Evolutionary conservation across 2,888 invertebrate genomes (phyloP).

Genomic region (Criorhina ranunculi): DNA sequence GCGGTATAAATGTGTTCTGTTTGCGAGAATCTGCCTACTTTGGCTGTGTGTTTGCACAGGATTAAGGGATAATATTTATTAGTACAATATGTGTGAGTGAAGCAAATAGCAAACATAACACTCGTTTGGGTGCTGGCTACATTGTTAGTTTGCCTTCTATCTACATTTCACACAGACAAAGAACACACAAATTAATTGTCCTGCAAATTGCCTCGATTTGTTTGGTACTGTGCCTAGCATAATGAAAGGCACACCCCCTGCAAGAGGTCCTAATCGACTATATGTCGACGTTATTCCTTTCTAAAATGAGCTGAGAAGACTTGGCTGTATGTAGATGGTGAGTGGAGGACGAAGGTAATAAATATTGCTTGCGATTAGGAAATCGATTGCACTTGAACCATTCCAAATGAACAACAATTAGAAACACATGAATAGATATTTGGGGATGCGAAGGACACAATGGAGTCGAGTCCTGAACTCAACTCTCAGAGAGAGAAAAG

Average conservation of each 20-base stretch:
- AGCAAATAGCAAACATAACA: constrained; percentile 68
- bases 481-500: neutral
- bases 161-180: constrained; percentile 67
- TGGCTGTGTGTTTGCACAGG: constrained; percentile 37
- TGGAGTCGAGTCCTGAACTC: constrained; percentile 19
- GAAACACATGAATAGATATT: constrained; percentile 28
- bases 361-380: constrained; percentile 56
- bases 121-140: constrained; percentile 42
- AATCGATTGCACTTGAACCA: constrained; percentile 68
- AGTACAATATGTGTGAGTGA: constrained; percentile 52
- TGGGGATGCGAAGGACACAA: constrained; percentile 32
- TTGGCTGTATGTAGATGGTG: constrained; percentile 14
- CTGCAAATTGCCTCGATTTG: constrained; percentile 73
- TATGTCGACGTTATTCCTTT: constrained; percentile 41
- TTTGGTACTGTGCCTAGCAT: constrained; percentile 70
- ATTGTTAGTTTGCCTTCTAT: constrained; percentile 6
- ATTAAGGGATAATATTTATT: constrained; percentile 69
- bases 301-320: constrained; percentile 45
- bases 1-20: constrained; percentile 29
- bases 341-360: constrained; percentile 22
- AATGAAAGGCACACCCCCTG: constrained; percentile 59
- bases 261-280: neutral
- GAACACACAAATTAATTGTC: constrained; percentile 71
- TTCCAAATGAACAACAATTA: constrained; percentile 62
- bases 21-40: constrained; percentile 16